Evolutionary conservation across 2,888 invertebrate species (phyloP).

Genomic region (Taenaris catops): DNA sequence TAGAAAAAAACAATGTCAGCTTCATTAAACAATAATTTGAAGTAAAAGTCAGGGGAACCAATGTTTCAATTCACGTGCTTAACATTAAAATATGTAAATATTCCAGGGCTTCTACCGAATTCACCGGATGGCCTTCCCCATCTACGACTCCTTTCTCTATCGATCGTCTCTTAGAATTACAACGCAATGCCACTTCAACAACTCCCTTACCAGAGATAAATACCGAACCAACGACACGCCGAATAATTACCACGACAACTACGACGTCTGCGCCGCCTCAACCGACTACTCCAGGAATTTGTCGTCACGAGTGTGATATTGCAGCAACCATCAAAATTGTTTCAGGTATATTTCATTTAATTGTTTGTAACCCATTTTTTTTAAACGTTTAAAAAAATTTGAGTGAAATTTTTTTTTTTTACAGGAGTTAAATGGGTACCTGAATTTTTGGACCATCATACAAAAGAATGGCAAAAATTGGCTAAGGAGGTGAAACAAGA

Average conservation of each 20-base stretch:
- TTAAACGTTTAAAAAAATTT: neutral
- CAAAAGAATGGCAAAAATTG: conserved; percentile 91
- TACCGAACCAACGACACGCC: conserved; percentile 70
- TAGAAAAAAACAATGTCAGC: no score
- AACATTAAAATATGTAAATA: no score
- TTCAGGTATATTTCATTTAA: conserved; percentile 66
- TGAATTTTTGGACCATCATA: conserved; percentile 91
- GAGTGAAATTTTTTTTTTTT: neutral
- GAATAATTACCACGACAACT: conserved; percentile 80
- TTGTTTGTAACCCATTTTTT: neutral
- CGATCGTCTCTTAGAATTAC: conserved; percentile 86
- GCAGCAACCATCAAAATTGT: conserved; percentile 92
- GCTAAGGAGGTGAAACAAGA: conserved; percentile 90
- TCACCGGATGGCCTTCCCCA: conserved; percentile 94
- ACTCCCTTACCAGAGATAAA: conserved; percentile 65
- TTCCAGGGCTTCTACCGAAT: conserved; percentile 90
- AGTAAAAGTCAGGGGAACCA: no score
- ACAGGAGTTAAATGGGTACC: conserved; percentile 89
- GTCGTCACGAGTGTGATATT: conserved; percentile 88
- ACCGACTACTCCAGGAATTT: conserved; percentile 89
- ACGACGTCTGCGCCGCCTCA: conserved; percentile 86
- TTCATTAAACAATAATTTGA: no score
- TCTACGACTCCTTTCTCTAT: conserved; percentile 93
- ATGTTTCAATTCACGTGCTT: no score
- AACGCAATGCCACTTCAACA: conserved; percentile 80